Base-by-base conservation (phyloP, 2,797 vertebrate species). In the Falco cherrug region DNA sequence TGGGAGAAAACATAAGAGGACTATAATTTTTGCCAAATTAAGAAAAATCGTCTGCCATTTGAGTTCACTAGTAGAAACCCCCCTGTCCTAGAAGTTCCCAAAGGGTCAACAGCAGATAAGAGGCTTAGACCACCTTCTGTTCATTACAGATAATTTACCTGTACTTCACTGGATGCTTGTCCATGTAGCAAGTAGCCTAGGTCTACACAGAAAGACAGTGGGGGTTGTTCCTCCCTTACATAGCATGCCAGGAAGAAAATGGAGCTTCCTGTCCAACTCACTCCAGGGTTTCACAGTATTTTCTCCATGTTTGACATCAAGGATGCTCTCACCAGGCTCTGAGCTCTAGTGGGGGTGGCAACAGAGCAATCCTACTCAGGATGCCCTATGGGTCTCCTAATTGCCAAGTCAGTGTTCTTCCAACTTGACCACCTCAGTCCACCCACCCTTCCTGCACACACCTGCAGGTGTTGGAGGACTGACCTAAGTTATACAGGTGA, bases 381-480 rank as follows among this genome's bases (percentile, higher is more conserved):
- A 54, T 56, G 31, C 15, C 25, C 35, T 50, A 3, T 47, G 25
- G 10, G 4, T 75, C 54, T 60, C 19, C 61, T 57, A 33, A 47
- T 37, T 53, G 29, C 31, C 45, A 59, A 39, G 26, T 47, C n/a
- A 45, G 5, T 35, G 41, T 24, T 45, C 18, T 79, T 74, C 28
- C 48, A 41, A 8, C 60, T 28, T 28, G 31, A 22, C 37, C 0
- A 0, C 12, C 41, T 74, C 14, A 24, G 48, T 51, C 29, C 37
- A 33, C 21, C 45, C 71, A 13, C 31, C 57, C 43, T 87, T 65
- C 33, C 43, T n/a, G 43, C 14, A 35, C 18, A 59, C 43, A 25
- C 33, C 41, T 0, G 0, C 1, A 4, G 43, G 25, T 12, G 9
- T 22, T 9, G 25, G 25, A 51, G 39, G 24, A 39, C 11, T 1